Base-by-base conservation (phyloP, 2,888 invertebrate genomes). In the Perizoma flavofasciatum region DNA sequence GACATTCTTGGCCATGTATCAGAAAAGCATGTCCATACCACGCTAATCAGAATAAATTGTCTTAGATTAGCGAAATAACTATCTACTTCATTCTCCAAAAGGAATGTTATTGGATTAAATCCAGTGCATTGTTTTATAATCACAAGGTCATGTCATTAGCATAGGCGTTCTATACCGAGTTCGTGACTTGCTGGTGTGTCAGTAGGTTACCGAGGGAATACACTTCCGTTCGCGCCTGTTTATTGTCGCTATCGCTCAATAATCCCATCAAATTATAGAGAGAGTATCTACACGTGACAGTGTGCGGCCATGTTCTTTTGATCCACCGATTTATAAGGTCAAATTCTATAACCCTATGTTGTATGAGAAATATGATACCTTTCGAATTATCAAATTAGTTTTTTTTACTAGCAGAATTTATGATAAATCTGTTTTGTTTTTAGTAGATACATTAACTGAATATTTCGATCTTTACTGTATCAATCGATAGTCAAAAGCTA, bases 141-240 rank as follows among this genome's bases (percentile, higher is more conserved):
- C 22, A 22, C 22, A 22, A 22, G 22, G 22, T n/a, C n/a, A n/a
- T n/a, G n/a, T n/a, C n/a, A n/a, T n/a, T n/a, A n/a, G n/a, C n/a
- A n/a, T n/a, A n/a, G n/a, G n/a, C n/a, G n/a, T n/a, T n/a, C n/a
- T n/a, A n/a, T n/a, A n/a, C n/a, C n/a, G n/a, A 45, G 41, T 11
- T 45, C 48, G 55, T 43, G 45, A 48, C 49, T 45, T 32, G 47
- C 32, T 9, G 34, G 11, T 41, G 55, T 65, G 62, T 67, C 57
- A 63, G 62, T 63, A 22, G 62, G 58, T 63, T 58, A 66, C 59
- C 55, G 62, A 39, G 63, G 57, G 51, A 69, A 71, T 68, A 69
- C 66, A 69, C 53, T 70, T 71, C 69, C 73, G 71, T 43, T 63
- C 61, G 11, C 51, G 54, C 37, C 45, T 9, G 49, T 43, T 62